Evolutionary conservation across 92 coral and sea anemone genomes (phyloP).

Genomic region (Micromussa lordhowensis): DNA sequence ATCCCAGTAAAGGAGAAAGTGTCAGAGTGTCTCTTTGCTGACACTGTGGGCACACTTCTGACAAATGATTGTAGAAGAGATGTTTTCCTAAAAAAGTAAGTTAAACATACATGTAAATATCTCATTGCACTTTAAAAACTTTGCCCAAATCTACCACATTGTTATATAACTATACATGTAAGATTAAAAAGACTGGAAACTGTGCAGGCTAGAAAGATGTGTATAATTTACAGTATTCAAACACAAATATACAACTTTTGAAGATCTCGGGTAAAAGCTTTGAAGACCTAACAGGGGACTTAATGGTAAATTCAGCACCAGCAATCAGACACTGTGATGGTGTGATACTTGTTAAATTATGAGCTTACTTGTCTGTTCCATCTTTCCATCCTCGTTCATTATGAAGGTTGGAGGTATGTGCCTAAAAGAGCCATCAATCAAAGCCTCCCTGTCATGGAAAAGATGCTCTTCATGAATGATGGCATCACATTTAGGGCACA

Average conservation of each 20-base stretch:
- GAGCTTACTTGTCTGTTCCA: conserved; percentile 8
- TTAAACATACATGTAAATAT: not conserved
- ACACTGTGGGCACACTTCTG: conserved; percentile 21
- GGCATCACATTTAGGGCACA: conserved; percentile 26
- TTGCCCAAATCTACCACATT: not conserved
- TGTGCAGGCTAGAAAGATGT: too few species aligned
- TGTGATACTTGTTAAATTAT: not conserved
- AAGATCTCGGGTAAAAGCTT: too few species aligned
- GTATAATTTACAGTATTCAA: too few species aligned
- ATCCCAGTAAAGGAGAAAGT: conserved; percentile 12
- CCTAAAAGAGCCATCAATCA: not conserved
- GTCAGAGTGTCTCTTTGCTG: not conserved
- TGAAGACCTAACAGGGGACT: too few species aligned
- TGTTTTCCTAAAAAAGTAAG: not conserved
- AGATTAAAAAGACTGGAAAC: too few species aligned
- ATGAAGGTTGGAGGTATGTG: not conserved
- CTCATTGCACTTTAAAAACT: not conserved
- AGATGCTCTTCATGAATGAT: not conserved
- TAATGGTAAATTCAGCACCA: not conserved
- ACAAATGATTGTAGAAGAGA: not conserved
- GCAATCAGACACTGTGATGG: not conserved
- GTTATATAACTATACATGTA: not conserved
- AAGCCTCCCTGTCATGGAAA: conserved; percentile 3
- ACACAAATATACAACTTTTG: too few species aligned
- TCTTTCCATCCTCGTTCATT: conserved; percentile 8